Base-by-base conservation (phyloP, 92 coral and sea anemone species). In the Isaurus tuberculatus region DNA sequence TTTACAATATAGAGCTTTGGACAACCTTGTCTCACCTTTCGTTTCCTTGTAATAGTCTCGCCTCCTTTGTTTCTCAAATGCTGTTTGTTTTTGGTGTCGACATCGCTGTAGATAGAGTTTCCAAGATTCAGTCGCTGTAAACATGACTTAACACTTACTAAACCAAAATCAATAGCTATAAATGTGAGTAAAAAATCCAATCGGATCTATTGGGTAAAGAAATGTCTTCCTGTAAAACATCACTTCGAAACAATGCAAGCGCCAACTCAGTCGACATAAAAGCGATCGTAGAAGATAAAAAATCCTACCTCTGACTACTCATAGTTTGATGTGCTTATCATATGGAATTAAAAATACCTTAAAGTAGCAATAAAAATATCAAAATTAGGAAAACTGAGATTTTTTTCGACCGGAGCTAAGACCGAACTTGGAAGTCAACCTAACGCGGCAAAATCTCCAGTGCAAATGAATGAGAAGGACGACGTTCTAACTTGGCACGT, bases 51-150 rank as follows among this genome's bases (percentile, higher is more conserved):
- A 73, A 69, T 73, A 34, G 89, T 25, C 70, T 89, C 92, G 51
- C 73, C 86, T 55, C 43, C 86, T 40, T 69, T 68, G 48, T 53
- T 63, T 57, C 80, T 85, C 86, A 89, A 74, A 71, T 81, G 84
- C 75, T 81, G 86, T 73, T 85, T 74, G 74, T 84, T 87, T 89
- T 85, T 89, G 65, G 84, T 81, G 27, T 80, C 81, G 84, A 73
- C 44, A 72, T 89, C 87, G 83, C 92, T 89, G 63, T 31, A 65
- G 84, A 22, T 27, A 42, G 29, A 80, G 11, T 65, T 65, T 16
- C 28, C 30, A 30, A 70, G 49, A 73, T 57, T 40, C 28, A 66
- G 49, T 75, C 15, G 26, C 42, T 61, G 6, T 17, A 22, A 28
- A 8, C 32, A 33, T 5, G 11, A 57, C 26, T 20, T 1, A 58